Base-by-base conservation (phyloP, 2,113 vertebrate genomes). In the Neoarius graeffei region DNA sequence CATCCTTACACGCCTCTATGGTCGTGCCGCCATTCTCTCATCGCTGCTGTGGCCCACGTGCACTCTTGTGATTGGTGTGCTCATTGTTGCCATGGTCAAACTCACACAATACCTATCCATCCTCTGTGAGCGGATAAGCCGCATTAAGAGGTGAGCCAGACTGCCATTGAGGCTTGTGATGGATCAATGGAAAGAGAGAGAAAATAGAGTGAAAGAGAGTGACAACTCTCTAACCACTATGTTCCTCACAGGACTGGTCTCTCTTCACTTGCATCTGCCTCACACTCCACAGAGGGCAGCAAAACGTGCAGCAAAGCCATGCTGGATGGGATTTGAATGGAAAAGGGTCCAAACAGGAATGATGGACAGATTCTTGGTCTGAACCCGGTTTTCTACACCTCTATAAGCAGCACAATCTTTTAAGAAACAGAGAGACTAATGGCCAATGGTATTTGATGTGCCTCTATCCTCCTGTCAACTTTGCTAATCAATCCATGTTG, bases 91-190 rank as follows among this genome's bases (percentile, higher is more conserved):
- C 19, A 96, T 99, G 98, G 98, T 99, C 69, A 99, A 99, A 92
- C 95, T 99, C 91, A 99, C 97, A 80, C 97, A 99, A n/a, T 97
- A 98, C 92, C 95, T 99, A 84, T 99, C 97, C 66, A 93, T 98
- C 81, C 95, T 98, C 91, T 97, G 96, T 4, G 97, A 99, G 71
- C 95, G 96, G 74, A 95, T 97, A 87, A 96, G 95, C 62, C 94
- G 95, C 92, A 96, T 98, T 91, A 97, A 95, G 90, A 97, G 95
- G 96, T 98, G 96, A 96, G 94, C 66, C 30, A 57, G 76, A 30
- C 30, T 52, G 35, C 82, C 59, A 35, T 23, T 83, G 81, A 83
- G 73, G 42, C 81, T 86, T 74, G 56, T 69, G 35, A 91, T 5
- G 20, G n/a, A 11, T 74, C 74, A 76, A 67, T 52, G 64, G 10